Percentiles rank a stretch among this genome's conserved stretches.
phyloP scores from a whole-genome alignment of 2,113 vertebrate species.

The Xiphophorus maculatus region DNA sequence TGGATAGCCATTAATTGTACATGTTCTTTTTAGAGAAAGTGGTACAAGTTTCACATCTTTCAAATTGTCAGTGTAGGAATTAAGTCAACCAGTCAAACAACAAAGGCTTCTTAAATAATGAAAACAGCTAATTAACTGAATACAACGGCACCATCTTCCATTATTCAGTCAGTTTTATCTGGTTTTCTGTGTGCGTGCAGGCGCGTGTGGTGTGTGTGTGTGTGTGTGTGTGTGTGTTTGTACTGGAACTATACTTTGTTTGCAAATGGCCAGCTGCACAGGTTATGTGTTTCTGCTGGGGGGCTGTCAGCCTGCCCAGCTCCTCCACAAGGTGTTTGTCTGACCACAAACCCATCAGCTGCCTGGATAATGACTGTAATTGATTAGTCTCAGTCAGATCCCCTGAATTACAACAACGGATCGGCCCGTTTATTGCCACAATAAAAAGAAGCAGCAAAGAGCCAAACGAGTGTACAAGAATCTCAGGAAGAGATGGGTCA shows the following conservation, averaged over 20 bases:
- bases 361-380: conserved; percentile 71
- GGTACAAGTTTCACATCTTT: not conserved
- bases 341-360: conserved; percentile 69
- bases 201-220: not conserved
- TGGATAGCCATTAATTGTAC: no score
- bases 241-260: conserved; percentile 3
- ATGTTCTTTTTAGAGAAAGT: not conserved
- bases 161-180: conserved; percentile 8
- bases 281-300: conserved; percentile 1
- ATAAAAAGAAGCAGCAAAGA: conserved; percentile 67
- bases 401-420: conserved; percentile 75
- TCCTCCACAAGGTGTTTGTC: conserved; percentile 53
- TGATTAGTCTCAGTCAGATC: conserved; percentile 76
- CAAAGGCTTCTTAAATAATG: not conserved
- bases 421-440: conserved; percentile 73
- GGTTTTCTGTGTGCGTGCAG: not conserved
- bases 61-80: not conserved
- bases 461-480: conserved; percentile 40
- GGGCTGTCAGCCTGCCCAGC: conserved; percentile 23
- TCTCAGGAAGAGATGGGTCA: conserved; percentile 36
- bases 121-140: conserved; percentile 34
- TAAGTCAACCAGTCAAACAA: not conserved
- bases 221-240: not conserved
- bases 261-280: conserved; percentile 25
- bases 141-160: not conserved